A percentile compares a stretch with the other conserved stretches of the same genome.
Conservation (phyloP, 2,888 invertebrate genomes). For the Drosophila anomalipes region DNA sequence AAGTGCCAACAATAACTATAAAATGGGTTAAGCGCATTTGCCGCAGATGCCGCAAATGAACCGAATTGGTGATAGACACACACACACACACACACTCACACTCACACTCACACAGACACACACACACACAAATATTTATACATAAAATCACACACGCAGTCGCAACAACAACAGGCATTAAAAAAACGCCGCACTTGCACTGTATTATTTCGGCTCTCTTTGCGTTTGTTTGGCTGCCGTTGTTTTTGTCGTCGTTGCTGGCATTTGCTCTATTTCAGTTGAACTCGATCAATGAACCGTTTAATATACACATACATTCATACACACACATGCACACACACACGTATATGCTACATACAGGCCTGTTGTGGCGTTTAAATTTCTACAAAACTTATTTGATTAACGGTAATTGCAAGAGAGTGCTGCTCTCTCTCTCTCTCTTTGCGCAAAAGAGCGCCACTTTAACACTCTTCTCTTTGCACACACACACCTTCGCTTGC, state of each 20-base stretch:
- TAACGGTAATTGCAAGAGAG: slow-evolving; percentile 74
- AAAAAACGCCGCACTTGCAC: slow-evolving; percentile 63
- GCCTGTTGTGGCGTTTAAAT: slow-evolving; percentile 72
- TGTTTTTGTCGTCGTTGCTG: slow-evolving; percentile 37
- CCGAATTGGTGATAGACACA: slow-evolving; percentile 40
- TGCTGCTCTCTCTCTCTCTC: slow-evolving; percentile 14
- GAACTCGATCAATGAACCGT: slow-evolving; percentile 80
- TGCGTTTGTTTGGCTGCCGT: slow-evolving; percentile 58
- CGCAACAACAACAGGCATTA: slow-evolving; percentile 8
- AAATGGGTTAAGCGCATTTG: slow-evolving; percentile 64
- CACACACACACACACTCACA: slow-evolving; percentile 11
- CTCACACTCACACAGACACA: slow-evolving; percentile 6
- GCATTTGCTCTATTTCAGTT: slow-evolving; percentile 72
- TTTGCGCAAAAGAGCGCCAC: neutral
- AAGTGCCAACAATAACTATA: slow-evolving; percentile 38
- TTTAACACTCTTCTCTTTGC: slow-evolving; percentile 17
- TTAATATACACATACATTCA: slow-evolving; percentile 46
- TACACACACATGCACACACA: slow-evolving; percentile 20
- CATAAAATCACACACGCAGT: slow-evolving; percentile 7
- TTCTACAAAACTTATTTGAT: slow-evolving; percentile 80
- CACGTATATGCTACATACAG: slow-evolving; percentile 5
- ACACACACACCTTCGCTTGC: slow-evolving; percentile 56
- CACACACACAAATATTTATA: neutral
- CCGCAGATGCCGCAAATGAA: slow-evolving; percentile 41
- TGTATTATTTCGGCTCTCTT: slow-evolving; percentile 46